phyloP scores from a whole-genome alignment of 2,113 vertebrate genomes.

The Lathamus discolor region DNA sequence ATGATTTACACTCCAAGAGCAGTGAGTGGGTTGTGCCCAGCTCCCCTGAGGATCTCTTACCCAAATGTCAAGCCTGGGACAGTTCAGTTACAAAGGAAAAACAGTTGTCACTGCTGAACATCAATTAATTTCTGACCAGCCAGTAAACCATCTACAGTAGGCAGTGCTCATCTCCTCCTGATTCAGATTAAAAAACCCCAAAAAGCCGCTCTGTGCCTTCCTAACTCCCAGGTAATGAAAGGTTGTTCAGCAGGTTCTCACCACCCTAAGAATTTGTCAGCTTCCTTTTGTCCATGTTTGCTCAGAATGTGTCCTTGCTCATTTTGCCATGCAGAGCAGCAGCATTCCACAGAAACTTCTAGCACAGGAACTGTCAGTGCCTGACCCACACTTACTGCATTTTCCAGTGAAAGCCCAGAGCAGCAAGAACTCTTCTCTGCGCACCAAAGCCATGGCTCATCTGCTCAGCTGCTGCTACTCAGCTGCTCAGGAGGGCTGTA shows the following conservation, averaged over 20 bases:
- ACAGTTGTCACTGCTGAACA: not conserved
- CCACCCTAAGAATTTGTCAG: not conserved
- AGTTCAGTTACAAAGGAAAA: not conserved
- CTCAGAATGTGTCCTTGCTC: accelerated
- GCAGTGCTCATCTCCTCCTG: not conserved
- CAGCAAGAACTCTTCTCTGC: not conserved
- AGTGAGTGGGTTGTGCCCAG: not conserved
- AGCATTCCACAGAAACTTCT: not conserved
- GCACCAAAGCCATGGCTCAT: not conserved
- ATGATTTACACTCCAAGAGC: not conserved
- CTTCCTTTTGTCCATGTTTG: not conserved
- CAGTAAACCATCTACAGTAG: accelerated
- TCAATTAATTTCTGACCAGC: not conserved
- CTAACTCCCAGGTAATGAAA: not conserved
- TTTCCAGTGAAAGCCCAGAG: not conserved
- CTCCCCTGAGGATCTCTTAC: not conserved
- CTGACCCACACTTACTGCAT: not conserved
- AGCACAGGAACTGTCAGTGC: not conserved
- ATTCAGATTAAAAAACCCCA: not conserved
- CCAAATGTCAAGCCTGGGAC: not conserved
- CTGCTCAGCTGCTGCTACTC: not conserved
- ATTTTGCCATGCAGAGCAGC: not conserved
- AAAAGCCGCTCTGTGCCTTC: not conserved
- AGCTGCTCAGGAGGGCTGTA: not conserved
- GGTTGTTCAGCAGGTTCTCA: not conserved